Evolutionary conservation across 2,888 invertebrate species (phyloP).

Genomic region (Drosophila peninsularis): DNA sequence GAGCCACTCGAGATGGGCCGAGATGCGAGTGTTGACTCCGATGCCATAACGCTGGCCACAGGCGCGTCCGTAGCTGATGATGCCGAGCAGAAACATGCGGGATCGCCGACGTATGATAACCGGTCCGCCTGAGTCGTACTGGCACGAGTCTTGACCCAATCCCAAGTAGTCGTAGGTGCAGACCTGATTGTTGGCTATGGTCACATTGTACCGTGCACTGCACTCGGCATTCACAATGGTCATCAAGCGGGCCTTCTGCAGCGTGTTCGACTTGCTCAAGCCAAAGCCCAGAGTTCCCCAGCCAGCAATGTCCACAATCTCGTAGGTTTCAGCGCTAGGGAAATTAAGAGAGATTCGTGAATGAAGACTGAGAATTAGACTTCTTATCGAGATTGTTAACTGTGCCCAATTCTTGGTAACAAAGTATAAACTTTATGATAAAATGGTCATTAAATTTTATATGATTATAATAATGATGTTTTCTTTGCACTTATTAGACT

Average conservation of each 20-base stretch:
- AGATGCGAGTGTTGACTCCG: conserved; percentile 86
- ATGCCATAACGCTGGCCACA: conserved; percentile 85
- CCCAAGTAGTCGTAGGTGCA: conserved; percentile 76
- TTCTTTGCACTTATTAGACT: background rate
- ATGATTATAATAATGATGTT: background rate
- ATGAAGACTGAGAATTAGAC: too few relatives aligned
- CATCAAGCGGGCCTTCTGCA: conserved; percentile 85
- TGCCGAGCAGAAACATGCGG: conserved; percentile 85
- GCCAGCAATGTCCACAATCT: conserved; percentile 79
- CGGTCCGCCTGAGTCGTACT: conserved; percentile 86
- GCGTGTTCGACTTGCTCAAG: conserved; percentile 84
- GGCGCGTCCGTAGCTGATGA: conserved; percentile 86
- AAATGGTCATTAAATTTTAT: background rate
- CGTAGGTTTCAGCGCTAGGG: conserved; percentile 45
- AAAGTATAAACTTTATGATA: background rate
- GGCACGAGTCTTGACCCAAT: conserved; percentile 85
- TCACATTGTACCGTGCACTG: conserved; percentile 53
- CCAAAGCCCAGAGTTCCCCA: conserved; percentile 86
- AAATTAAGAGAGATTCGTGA: background rate
- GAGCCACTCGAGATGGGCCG: conserved; percentile 86
- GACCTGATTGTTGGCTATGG: conserved; percentile 51
- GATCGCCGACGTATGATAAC: conserved; percentile 83
- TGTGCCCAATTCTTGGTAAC: background rate
- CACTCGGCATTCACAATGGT: conserved; percentile 73
- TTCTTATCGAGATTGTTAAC: background rate